These are phyloP conservation scores for Xerus rutilus DNA, from an alignment of 2,797 vertebrate genomes.

Conservation along the genomic window DNA sequence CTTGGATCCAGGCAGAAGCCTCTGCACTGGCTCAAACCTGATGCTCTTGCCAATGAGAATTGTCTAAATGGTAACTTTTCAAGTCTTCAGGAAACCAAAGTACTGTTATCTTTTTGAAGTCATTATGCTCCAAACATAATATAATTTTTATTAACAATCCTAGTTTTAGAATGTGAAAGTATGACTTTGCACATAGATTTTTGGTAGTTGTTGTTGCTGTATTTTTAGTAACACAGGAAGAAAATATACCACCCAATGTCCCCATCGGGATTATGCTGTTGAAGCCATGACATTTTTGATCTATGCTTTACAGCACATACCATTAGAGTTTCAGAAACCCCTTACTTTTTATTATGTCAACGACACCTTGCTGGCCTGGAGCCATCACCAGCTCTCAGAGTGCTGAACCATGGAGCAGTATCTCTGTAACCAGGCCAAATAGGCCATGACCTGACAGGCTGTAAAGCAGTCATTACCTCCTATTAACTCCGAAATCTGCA, in stretches of 20 bases:
- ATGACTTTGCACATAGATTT: not conserved
- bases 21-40: not conserved
- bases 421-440: slow-evolving; percentile 78
- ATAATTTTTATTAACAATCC: slow-evolving; percentile 34
- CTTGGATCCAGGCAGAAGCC: not conserved
- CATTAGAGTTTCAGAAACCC: slow-evolving; percentile 66
- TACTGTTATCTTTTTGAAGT: slow-evolving; percentile 15
- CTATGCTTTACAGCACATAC: slow-evolving; percentile 53
- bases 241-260: not conserved
- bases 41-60: not conserved
- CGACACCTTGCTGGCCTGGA: slow-evolving; percentile 69
- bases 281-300: slow-evolving; percentile 37
- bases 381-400: slow-evolving; percentile 38
- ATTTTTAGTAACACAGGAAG: not conserved
- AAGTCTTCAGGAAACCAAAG: slow-evolving; percentile 9
- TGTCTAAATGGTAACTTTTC: not conserved
- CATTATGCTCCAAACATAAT: not conserved
- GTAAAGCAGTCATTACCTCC: slow-evolving; percentile 71
- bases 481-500: slow-evolving; percentile 73
- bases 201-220: not conserved
- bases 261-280: not conserved
- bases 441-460: slow-evolving; percentile 76
- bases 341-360: slow-evolving; percentile 67
- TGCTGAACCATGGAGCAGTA: slow-evolving; percentile 60
- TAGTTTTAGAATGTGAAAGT: slow-evolving; percentile 55